Base-by-base conservation (phyloP, 2,113 vertebrate species). In the Percina caprodes region DNA sequence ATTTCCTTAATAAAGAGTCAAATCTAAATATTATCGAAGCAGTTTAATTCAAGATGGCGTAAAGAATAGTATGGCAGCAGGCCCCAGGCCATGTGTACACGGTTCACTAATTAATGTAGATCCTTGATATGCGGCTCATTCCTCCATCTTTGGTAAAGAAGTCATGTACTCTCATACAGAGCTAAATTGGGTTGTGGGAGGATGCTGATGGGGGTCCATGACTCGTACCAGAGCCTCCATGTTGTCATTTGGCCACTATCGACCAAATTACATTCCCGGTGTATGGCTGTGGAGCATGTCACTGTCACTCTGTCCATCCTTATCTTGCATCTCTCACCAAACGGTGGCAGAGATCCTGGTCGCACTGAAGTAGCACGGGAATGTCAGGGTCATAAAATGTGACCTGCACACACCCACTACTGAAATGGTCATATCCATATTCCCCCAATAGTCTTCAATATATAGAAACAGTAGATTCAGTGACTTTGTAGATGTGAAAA, bases 121-220 rank as follows among this genome's bases (percentile, higher is more conserved):
- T 79, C 82, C 83, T 89, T 86, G 56, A 85, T 85, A 74, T 88
- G 80, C 72, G 78, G 71, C 71, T 90, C 73, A 21, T 55, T 84
- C 69, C 75, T 90, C 60, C 68, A 14, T 79, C 55, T 74, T 85
- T 73, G 63, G 68, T 30, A 5, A 70, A 49, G 68, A 77, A 73
- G 79, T 61, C 62, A 72, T 51, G 75, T 67, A 73, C 80, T 80
- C 8, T 5, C 76, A 70, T 33, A 18, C 30, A 6, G 59, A 72
- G 76, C 63, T 87, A 62, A 74, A 79, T 49, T 10, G 21, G 39
- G 65, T 59, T 76, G 73, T 72, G 61, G 56, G 63, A 71, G 68
- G 79, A 69, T 66, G 80, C 73, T 69, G 63, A 71, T 60, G 35
- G 56, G 62, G 55, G 23, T 48, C 49, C 51, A 6, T 10, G 72